Conservation (phyloP, 2,797 vertebrate genomes). For the Sparus aurata region DNA sequence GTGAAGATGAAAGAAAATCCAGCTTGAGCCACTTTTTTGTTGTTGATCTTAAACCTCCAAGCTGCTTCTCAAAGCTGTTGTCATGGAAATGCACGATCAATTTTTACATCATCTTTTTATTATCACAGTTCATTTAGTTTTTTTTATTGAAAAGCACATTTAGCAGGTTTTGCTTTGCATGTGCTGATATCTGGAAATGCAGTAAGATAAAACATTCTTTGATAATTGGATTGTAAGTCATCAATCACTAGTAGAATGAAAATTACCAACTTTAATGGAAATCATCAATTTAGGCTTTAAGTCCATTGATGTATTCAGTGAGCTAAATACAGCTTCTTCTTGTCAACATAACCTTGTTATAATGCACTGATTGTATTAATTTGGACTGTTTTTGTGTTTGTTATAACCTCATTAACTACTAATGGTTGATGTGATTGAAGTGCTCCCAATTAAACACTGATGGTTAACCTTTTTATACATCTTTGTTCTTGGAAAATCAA, state of each 20-base stretch:
- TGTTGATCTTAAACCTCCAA: slow-evolving; percentile 6
- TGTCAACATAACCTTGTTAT: slow-evolving; percentile 44
- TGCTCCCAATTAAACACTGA: neutral
- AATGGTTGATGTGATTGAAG: slow-evolving; percentile 55
- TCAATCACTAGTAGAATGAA: neutral
- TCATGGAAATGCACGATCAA: slow-evolving; percentile 50
- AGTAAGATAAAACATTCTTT: neutral
- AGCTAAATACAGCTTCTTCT: slow-evolving; percentile 35
- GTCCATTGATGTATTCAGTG: neutral
- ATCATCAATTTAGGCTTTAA: neutral
- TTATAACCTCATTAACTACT: slow-evolving; percentile 66
- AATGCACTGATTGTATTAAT: slow-evolving; percentile 36
- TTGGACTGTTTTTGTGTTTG: slow-evolving; percentile 26
- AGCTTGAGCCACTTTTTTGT: slow-evolving; percentile 22
- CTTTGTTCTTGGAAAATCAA: neutral
- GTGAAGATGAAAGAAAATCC: neutral
- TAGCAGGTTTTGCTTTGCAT: slow-evolving; percentile 66
- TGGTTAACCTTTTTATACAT: slow-evolving; percentile 10
- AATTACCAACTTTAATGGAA: neutral
- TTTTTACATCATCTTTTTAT: neutral
- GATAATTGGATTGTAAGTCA: slow-evolving; percentile 24
- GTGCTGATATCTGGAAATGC: slow-evolving; percentile 37
- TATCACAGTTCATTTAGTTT: neutral
- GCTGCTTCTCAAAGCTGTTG: slow-evolving; percentile 32
- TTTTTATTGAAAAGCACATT: slow-evolving; percentile 30